Evolutionary conservation across 2,888 invertebrate genomes (phyloP), one percentile per base, ranked within the genome.

Genomic region (Allolobophora icterica): DNA sequence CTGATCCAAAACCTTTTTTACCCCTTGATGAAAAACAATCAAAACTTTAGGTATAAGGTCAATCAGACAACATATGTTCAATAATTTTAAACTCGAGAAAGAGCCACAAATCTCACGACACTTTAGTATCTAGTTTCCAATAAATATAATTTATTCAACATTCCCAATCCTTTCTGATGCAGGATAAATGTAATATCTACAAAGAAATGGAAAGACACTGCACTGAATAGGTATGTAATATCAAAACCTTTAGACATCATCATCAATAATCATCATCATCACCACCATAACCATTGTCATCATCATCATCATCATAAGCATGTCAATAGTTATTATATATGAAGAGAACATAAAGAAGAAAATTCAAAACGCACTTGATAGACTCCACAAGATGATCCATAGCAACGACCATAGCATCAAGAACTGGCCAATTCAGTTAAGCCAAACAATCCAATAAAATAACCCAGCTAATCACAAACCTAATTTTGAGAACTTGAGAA

Each of bases 341-440:
- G 71, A 71, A n/a, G 30, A n/a, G n/a, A n/a, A n/a, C 11, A 52
- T 52, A 24, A 52, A 52, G 52, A n/a, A 52, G 52, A 71, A 71
- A 71, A 71, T 11, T 71, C 58, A 71, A 71, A 38, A 95, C 97
- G 97, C 92, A 97, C 95, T 94, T 93, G 90, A 94, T 93, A 21
- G 94, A 94, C 91, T 94, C 94, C 21, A 94, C 93, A n/a, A 96
- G 92, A 92, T 95, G 94, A 92, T 96, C 95, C 94, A 95, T 93
- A 17, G 94, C 95, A 11, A 95, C 95, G 45, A 96, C 94, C 34
- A 96, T 92, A 4, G 95, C 95, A 94, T 96, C 95, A 89, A 95
- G 91, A 92, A 95, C 95, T 95, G 90, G 40, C 13, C 40, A 52
- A n/a, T 21, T 34, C 19, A 34, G 58, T 35, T 38, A 52, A 35